Conservation (phyloP, 1,140 invertebrate genomes). For the Drosophila simulans region DNA sequence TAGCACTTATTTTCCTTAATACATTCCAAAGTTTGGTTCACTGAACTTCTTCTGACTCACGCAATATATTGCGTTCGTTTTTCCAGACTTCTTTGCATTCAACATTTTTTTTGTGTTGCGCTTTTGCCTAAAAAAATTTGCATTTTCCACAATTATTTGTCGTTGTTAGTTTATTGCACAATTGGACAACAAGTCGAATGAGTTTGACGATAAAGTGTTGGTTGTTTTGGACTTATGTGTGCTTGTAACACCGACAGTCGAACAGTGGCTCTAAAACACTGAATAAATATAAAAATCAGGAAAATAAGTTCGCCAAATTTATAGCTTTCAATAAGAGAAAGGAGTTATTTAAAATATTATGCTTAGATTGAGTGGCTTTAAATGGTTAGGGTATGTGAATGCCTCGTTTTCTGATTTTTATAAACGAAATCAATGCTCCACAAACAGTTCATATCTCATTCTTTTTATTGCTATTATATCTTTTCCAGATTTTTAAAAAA, state of each 20-base stretch:
- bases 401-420: neutral
- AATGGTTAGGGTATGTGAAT: neutral
- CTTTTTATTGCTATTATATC: neutral
- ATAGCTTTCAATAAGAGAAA: neutral
- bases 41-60: conserved; percentile 37
- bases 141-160: conserved; percentile 66
- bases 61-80: conserved; percentile 17
- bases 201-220: conserved; percentile 62
- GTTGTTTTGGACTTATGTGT: conserved; percentile 19
- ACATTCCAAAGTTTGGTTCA: conserved; percentile 6
- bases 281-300: neutral
- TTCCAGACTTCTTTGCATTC: conserved; percentile 6
- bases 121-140: conserved; percentile 54
- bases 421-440: no score
- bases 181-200: conserved; percentile 72
- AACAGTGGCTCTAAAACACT: conserved; percentile 11
- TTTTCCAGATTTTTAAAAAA: neutral
- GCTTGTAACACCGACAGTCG: conserved; percentile 8
- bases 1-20: neutral
- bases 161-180: conserved; percentile 68
- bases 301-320: conserved; percentile 3
- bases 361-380: neutral
- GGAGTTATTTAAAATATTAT: neutral
- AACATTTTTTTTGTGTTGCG: neutral
- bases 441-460: neutral